Base-by-base conservation (phyloP, 2,797 vertebrate species). In the Spinibarbus caldwelli region DNA sequence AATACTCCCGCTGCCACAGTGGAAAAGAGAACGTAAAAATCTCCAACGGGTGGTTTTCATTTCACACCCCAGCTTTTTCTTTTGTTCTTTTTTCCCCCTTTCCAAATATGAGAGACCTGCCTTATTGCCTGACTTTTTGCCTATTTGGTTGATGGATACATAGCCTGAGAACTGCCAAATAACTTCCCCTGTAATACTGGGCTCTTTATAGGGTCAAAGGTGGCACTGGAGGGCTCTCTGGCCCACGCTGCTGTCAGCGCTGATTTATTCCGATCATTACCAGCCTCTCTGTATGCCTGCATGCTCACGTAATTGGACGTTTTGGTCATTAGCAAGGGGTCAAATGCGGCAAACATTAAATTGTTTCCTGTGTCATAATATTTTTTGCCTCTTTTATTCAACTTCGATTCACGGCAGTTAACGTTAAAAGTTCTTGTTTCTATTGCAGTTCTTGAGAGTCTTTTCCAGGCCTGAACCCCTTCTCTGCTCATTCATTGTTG, bases 21-120 rank as follows among this genome's bases (percentile, higher is more conserved):
- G 81, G 17, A 86, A 54, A 86, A 43, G n/a, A n/a, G 9, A 78
- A 47, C 15, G 14, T 64, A 82, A 82, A 68, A 70, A 15, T 49
- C 23, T 81, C 59, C 71, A 72, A 89, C 89, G 86, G 85, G 87
- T 89, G 89, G 80, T 86, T 90, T 87, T 87, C 83, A 89, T 90
- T 90, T 89, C 66, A 75, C 79, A 89, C 71, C 59, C 80, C 71
- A 73, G 72, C 38, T 54, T 83, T 84, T 83, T 80, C 62, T 87
- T 86, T 79, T 86, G 67, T 82, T 84, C 76, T n/a, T 77, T 82
- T 78, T 38, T 38, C 52, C 31, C 14, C 59, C 45, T 52, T 52
- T 64, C n/a, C n/a, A 84, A 86, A 88, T 84, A 84, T 84, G 43
- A 84, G 75, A 75, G 76, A 81, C 52, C 71, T 84, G 78, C 71